Percentiles rank a stretch among this genome's conserved stretches.
Evolutionary conservation across 2,797 vertebrate species (phyloP).

Genomic region (Aphelocoma californica): DNA sequence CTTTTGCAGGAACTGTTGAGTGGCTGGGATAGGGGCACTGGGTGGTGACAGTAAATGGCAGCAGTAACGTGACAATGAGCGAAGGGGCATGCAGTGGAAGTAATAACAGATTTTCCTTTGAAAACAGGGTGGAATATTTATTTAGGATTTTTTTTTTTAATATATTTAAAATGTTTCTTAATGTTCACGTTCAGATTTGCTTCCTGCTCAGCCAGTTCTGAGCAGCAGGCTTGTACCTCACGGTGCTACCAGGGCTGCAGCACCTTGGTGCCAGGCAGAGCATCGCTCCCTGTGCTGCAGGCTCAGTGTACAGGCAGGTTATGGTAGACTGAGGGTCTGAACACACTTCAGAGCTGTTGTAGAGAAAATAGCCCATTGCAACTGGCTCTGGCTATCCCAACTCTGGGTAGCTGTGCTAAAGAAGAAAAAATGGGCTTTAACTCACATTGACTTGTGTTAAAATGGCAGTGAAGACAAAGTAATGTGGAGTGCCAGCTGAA

Average conservation of each 20-base stretch:
- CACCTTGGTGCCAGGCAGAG: neutral
- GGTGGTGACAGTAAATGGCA: neutral
- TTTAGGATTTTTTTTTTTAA: neutral
- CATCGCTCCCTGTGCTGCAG: neutral
- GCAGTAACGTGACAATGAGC: rapidly evolving
- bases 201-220: neutral
- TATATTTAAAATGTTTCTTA: neutral
- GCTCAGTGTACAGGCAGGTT: neutral
- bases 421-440: neutral
- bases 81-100: neutral
- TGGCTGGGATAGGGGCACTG: neutral
- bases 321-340: neutral
- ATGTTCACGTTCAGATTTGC: rapidly evolving
- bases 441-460: neutral
- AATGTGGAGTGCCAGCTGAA: slow-evolving; percentile 1
- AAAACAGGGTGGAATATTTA: neutral
- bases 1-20: neutral
- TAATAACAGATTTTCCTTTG: neutral
- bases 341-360: neutral
- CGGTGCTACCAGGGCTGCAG: neutral
- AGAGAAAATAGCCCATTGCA: neutral
- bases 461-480: slow-evolving; percentile 3
- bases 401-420: neutral
- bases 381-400: neutral
- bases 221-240: neutral